A percentile compares a stretch with the other conserved stretches of the same genome.
Evolutionary conservation across 2,888 invertebrate genomes (phyloP).

Genomic region (Tetrapedia diversipes): DNA sequence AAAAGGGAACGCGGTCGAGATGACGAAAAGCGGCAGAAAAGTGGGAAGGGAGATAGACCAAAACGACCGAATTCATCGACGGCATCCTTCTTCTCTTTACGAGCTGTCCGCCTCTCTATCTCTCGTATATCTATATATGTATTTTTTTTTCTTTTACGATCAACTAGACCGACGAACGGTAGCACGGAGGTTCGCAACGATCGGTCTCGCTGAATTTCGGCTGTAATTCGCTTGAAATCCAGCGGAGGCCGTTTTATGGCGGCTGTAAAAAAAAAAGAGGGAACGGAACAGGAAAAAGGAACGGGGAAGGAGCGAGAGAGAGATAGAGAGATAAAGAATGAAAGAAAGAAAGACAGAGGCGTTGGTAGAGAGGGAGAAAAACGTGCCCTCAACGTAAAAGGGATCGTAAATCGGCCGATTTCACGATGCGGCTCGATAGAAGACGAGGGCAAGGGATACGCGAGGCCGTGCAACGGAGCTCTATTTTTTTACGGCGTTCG

Average conservation of each 20-base stretch:
- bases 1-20: neutral
- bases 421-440: conserved; percentile 52
- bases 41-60: neutral
- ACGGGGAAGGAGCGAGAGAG: neutral
- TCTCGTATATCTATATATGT: conserved; percentile 12
- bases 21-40: neutral
- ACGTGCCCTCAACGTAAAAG: conserved; percentile 47
- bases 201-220: conserved; percentile 57
- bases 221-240: conserved; percentile 66
- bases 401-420: conserved; percentile 66
- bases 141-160: conserved; percentile 47
- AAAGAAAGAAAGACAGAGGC: neutral
- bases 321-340: too few species aligned
- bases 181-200: conserved; percentile 32
- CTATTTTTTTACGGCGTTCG: conserved; percentile 60
- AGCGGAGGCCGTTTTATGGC: conserved; percentile 64
- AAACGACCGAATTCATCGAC: conserved; percentile 42
- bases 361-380: neutral
- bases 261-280: conserved; percentile 56
- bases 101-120: conserved; percentile 33
- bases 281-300: neutral
- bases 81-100: conserved; percentile 47
- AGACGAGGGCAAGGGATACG: conserved; percentile 47
- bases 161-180: conserved; percentile 37
- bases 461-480: conserved; percentile 21